Evolutionary conservation across 2,888 invertebrate genomes (phyloP), one percentile per base, ranked within the genome.

Genomic region (Drosophila monieri): DNA sequence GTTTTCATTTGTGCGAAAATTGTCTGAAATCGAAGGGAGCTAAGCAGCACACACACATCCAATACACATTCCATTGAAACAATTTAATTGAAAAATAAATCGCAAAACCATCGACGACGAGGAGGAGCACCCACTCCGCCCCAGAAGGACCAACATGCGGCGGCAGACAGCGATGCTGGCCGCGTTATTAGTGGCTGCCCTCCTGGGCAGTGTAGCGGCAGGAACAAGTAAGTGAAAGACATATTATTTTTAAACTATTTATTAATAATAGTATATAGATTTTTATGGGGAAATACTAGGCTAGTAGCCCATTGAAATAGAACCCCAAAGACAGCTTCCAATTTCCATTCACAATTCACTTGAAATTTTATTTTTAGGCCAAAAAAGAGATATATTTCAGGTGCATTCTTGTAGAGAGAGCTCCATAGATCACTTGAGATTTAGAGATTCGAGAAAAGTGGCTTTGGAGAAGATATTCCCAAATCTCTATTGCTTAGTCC

Each of bases 101-200:
- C 18, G 18, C 18, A 18, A 18, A 18, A 2, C 18, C 18, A 18
- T 18, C 18, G 18, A 18, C 18, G 18, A 39, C 49, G 30, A 32
- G 35, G 39, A 66, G 44, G 48, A 39, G 39, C 4, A 14, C 3
- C 14, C 14, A 14, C 37, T 37, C 15, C 15, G 6, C 2, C 6
- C 44, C 18, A 37, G 47, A 57, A 48, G 39, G 55, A 53, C 65
- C 12, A 89, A 81, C 78, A 91, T 91, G 91, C 78, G 90, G 88
- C 91, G 91, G 89, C 90, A 86, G 83, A 88, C 84, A 77, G 89
- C 86, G 75, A 85, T 90, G 84, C 88, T 91, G 88, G 89, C 91
- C 89, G 89, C 83, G 71, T 64, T 91, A 87, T 83, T 91, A 76
- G 59, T 90, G 77, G 84, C 89, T 74, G 86, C 86, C 66, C 74